A percentile compares a stretch with the other conserved stretches of the same genome.
phyloP scores from a whole-genome alignment of 2,888 invertebrate species.

The Apamea monoglypha region DNA sequence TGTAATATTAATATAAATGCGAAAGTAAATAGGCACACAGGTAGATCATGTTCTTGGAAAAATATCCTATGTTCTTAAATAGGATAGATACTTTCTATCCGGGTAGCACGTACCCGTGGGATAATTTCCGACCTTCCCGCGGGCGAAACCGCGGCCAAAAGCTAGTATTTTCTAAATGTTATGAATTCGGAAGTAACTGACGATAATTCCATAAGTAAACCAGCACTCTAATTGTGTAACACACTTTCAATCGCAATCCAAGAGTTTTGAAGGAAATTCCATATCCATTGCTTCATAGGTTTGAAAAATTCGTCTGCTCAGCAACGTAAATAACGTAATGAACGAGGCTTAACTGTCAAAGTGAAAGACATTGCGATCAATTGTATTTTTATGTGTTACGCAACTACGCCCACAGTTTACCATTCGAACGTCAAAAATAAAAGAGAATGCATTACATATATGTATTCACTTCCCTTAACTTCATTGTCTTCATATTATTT shows the following conservation, averaged over 20 bases:
- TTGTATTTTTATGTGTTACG: neutral
- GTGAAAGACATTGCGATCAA: neutral
- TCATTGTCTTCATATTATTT: neutral
- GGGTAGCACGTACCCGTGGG: neutral
- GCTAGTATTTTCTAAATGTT: neutral
- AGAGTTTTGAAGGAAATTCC: no score
- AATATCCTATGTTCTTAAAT: no score
- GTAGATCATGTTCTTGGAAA: neutral
- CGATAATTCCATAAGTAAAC: neutral
- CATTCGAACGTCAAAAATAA: slow-evolving; percentile 8
- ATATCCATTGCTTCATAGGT: no score
- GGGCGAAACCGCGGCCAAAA: neutral
- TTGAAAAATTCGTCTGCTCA: no score
- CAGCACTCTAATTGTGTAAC: neutral
- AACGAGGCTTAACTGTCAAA: neutral
- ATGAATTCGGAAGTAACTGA: neutral
- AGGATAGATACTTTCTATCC: neutral
- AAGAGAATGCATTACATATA: neutral
- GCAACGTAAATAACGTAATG: neutral
- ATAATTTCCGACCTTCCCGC: neutral
- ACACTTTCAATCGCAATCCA: neutral
- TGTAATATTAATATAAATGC: neutral
- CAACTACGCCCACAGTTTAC: neutral
- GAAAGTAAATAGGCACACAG: neutral
- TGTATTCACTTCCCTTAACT: slow-evolving; percentile 1